These are phyloP conservation scores for Ptilorrhoa leucosticta DNA, from an alignment of 2,113 vertebrate species.

Conservation along the genomic window DNA sequence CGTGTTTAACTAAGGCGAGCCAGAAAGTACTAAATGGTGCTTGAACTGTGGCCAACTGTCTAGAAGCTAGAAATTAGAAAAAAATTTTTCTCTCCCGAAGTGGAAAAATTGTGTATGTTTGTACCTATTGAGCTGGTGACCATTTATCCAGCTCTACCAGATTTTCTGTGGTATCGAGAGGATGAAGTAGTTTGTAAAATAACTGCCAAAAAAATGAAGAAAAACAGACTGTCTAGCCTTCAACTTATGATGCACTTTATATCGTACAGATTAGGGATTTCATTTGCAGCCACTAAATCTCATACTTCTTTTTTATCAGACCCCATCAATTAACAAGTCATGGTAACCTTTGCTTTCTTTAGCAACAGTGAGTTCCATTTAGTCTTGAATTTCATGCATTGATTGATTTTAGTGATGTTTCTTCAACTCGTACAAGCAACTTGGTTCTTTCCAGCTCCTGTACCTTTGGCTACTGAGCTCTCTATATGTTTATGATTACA, in stretches of 20 bases:
- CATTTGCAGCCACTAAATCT: neutral
- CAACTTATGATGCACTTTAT: neutral
- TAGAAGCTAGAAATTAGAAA: conserved; percentile 21
- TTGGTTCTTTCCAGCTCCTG: neutral
- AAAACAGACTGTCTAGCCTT: neutral
- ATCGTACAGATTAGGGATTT: neutral
- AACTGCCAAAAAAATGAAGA: neutral
- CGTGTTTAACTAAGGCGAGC: neutral
- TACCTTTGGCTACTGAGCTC: neutral
- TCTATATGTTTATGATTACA: neutral
- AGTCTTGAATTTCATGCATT: neutral
- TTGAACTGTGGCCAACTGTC: neutral
- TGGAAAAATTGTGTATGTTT: neutral
- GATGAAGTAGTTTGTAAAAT: neutral
- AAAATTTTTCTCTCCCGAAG: neutral
- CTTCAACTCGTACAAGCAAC: neutral
- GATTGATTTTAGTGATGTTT: neutral
- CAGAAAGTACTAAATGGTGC: neutral
- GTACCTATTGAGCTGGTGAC: neutral
- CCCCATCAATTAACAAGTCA: neutral
- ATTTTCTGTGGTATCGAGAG: neutral
- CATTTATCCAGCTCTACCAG: neutral
- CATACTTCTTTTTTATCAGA: neutral
- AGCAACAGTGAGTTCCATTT: neutral
- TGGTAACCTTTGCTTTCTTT: neutral